Percentiles rank a stretch among this genome's conserved stretches.
phyloP scores from a whole-genome alignment of 2,888 invertebrate genomes.

The Dorcus parallelipipedus region DNA sequence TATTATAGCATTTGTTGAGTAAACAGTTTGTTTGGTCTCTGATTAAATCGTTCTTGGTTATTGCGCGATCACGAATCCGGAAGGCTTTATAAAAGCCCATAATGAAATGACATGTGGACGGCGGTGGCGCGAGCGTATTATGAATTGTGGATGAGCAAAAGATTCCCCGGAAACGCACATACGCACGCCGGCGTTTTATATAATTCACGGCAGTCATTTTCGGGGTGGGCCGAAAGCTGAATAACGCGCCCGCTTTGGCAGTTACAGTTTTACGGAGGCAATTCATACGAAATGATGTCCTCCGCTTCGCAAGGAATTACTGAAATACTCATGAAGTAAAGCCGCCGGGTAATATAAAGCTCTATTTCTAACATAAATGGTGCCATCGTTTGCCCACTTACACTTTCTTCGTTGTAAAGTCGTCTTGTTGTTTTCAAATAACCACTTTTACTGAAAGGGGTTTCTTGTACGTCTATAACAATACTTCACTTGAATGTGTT shows the following conservation, averaged over 20 bases:
- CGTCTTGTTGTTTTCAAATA: too few species aligned
- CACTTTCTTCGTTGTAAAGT: too few species aligned
- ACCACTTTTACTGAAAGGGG: too few species aligned
- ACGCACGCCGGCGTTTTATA: conserved; percentile 8
- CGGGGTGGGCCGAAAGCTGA: conserved; percentile 8
- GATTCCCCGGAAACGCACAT: neutral
- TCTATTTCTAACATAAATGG: conserved; percentile 18
- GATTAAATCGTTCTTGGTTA: conserved; percentile 35
- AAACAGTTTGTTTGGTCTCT: conserved; percentile 38
- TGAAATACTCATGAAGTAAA: conserved; percentile 35
- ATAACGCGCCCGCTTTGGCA: conserved; percentile 30
- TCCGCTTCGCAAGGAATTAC: conserved; percentile 35
- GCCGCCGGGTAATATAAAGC: conserved; percentile 27
- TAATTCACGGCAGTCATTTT: conserved; percentile 16
- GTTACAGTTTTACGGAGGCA: conserved; percentile 38
- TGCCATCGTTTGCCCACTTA: neutral
- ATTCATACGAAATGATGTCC: conserved; percentile 36
- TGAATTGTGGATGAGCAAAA: neutral
- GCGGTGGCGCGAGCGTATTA: neutral
- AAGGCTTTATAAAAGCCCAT: neutral
- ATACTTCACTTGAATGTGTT: too few species aligned
- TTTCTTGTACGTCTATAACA: too few species aligned
- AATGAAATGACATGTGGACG: conserved; percentile 2
- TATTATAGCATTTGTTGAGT: conserved; percentile 39
- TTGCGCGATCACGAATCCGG: conserved; percentile 34